Evolutionary conservation across 2,888 invertebrate species (phyloP).

Genomic region (Galerucella calmariensis): DNA sequence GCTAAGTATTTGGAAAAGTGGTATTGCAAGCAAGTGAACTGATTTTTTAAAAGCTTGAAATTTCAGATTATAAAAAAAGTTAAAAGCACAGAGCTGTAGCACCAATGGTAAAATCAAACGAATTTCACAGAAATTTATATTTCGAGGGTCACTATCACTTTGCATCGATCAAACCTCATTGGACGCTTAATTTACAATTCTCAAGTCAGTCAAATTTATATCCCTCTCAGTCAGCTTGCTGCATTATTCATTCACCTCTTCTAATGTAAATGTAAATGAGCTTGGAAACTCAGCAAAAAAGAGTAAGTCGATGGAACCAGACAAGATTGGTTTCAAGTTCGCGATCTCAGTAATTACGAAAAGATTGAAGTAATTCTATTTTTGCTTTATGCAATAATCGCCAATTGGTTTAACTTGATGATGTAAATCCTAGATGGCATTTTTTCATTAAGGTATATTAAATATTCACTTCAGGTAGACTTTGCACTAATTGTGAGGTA

Average conservation of each 20-base stretch:
- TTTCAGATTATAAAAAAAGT: no score
- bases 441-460: background rate
- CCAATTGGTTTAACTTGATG: background rate
- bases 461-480: no score
- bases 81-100: no score
- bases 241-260: constrained; percentile 32
- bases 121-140: background rate
- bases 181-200: constrained; percentile 27
- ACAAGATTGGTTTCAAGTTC: constrained; percentile 8
- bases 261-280: constrained; percentile 33
- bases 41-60: no score
- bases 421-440: background rate
- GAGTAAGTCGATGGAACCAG: constrained; percentile 13
- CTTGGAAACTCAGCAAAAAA: constrained; percentile 13
- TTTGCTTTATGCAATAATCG: constrained; percentile 12
- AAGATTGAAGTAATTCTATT: constrained; percentile 7
- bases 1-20: no score
- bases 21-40: no score
- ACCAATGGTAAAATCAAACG: background rate
- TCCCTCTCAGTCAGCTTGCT: constrained; percentile 26
- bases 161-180: constrained; percentile 23
- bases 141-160: background rate
- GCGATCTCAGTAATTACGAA: constrained; percentile 11
- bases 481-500: no score
- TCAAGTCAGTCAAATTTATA: constrained; percentile 30